phyloP scores from a whole-genome alignment of 2,888 invertebrate genomes.

The Operophtera brumata region DNA sequence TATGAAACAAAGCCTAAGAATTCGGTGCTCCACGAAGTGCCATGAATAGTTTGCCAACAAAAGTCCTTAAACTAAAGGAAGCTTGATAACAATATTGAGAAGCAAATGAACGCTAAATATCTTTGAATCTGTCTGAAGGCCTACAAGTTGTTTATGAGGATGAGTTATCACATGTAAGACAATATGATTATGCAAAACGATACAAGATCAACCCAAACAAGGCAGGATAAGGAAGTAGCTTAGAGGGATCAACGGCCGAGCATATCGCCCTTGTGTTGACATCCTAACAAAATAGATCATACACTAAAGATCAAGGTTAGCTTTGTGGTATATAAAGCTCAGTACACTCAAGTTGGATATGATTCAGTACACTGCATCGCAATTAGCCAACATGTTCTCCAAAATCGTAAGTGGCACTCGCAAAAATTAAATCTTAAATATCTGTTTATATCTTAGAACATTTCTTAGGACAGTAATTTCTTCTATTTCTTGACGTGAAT shows the following conservation, averaged over 20 bases:
- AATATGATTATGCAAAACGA: constrained; percentile 20
- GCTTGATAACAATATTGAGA: neutral
- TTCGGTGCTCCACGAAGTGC: too few relatives aligned
- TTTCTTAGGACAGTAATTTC: too few relatives aligned
- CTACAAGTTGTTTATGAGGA: constrained; percentile 2
- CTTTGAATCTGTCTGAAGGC: neutral
- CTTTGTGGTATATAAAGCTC: constrained; percentile 54
- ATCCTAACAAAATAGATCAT: constrained; percentile 46
- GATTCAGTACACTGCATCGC: constrained; percentile 54
- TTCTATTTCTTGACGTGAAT: too few relatives aligned
- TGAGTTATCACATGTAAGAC: constrained; percentile 2
- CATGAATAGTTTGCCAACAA: too few relatives aligned
- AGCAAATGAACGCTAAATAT: neutral
- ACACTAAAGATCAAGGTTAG: constrained; percentile 60
- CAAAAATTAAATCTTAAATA: neutral
- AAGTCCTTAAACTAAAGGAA: too few relatives aligned
- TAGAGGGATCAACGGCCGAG: constrained; percentile 48
- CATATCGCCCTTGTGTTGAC: constrained; percentile 39
- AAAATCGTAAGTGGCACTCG: constrained; percentile 55
- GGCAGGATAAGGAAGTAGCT: constrained; percentile 45
- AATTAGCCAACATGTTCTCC: constrained; percentile 58
- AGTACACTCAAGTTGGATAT: constrained; percentile 37
- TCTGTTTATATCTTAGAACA: too few relatives aligned
- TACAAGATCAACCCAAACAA: constrained; percentile 40
- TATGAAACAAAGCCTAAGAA: too few relatives aligned